phyloP scores from a whole-genome alignment of 1,140 invertebrate species.

The Myzus persicae region DNA sequence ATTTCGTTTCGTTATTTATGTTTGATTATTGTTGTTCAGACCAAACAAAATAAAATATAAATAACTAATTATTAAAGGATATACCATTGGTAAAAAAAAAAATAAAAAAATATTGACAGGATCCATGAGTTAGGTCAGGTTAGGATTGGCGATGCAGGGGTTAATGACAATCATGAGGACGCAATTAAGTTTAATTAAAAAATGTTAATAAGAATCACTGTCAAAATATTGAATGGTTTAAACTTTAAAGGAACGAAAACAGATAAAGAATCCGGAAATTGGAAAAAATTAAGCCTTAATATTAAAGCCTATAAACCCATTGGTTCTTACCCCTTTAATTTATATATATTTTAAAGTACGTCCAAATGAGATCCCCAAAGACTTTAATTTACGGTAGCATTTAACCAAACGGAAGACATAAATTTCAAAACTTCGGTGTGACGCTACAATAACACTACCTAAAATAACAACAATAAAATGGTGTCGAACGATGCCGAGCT shows the following conservation, averaged over 20 bases:
- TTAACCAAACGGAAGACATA: not conserved
- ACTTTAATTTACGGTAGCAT: not conserved
- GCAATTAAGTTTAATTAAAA: not conserved
- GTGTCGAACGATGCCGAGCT: not conserved
- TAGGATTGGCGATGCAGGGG: not conserved
- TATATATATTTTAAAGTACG: not conserved
- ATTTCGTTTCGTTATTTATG: not conserved
- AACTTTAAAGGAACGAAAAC: not conserved
- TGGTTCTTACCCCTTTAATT: not conserved
- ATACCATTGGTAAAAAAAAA: not conserved
- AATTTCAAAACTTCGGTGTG: not conserved
- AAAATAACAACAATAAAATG: conserved; percentile 35
- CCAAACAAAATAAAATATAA: not conserved
- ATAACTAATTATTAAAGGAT: not conserved
- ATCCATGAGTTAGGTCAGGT: not conserved
- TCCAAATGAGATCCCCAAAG: not conserved
- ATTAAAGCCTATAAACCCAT: not conserved
- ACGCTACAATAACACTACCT: not conserved
- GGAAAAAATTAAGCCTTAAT: not conserved
- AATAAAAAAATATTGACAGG: not conserved
- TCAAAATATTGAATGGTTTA: not conserved
- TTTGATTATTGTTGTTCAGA: not conserved
- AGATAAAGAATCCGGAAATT: not conserved
- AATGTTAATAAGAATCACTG: not conserved
- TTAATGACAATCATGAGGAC: not conserved